Conservation (phyloP, 1,140 invertebrate species). For the Leptestheria dahalacensis region DNA sequence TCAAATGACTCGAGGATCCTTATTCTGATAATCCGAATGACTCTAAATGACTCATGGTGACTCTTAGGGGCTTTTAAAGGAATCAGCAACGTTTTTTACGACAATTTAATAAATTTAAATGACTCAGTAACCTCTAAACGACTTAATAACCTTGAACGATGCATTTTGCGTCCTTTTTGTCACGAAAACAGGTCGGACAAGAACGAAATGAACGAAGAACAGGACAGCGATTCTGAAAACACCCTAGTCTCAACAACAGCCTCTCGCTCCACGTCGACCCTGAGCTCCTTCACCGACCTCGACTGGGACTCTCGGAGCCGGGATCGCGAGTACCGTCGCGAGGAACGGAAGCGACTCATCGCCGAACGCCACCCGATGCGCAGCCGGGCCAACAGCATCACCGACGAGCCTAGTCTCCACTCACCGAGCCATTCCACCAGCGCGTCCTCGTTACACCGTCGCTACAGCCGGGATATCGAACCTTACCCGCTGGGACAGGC, state of each 20-base stretch:
- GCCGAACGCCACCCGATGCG: slow-evolving; percentile 16
- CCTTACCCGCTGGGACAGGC: neutral
- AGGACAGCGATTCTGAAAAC: slow-evolving; percentile 15
- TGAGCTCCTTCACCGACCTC: slow-evolving; percentile 9
- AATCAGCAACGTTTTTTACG: too few relatives aligned
- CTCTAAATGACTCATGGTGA: too few relatives aligned
- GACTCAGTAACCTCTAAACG: too few relatives aligned
- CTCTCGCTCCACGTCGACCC: slow-evolving; percentile 10
- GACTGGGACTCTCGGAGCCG: slow-evolving; percentile 10
- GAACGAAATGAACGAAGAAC: slow-evolving; percentile 10
- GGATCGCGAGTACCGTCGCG: slow-evolving; percentile 18
- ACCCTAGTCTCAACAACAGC: slow-evolving; percentile 13
- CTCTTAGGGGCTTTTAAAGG: too few relatives aligned
- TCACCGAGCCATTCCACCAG: neutral
- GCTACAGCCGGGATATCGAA: slow-evolving; percentile 5
- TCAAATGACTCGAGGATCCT: too few relatives aligned
- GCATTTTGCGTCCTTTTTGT: too few relatives aligned
- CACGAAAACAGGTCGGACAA: neutral
- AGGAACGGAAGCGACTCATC: slow-evolving; percentile 19
- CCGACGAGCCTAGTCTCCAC: slow-evolving; percentile 6
- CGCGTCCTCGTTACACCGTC: neutral
- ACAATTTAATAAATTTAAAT: too few relatives aligned
- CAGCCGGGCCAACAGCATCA: slow-evolving; percentile 12
- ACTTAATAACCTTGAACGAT: too few relatives aligned
- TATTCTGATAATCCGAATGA: too few relatives aligned